A percentile compares a stretch with the other conserved stretches of the same genome.
These are phyloP conservation scores for Taphrorychus bicolor DNA, from an alignment of 2,888 invertebrate genomes.

Conservation along the genomic window DNA sequence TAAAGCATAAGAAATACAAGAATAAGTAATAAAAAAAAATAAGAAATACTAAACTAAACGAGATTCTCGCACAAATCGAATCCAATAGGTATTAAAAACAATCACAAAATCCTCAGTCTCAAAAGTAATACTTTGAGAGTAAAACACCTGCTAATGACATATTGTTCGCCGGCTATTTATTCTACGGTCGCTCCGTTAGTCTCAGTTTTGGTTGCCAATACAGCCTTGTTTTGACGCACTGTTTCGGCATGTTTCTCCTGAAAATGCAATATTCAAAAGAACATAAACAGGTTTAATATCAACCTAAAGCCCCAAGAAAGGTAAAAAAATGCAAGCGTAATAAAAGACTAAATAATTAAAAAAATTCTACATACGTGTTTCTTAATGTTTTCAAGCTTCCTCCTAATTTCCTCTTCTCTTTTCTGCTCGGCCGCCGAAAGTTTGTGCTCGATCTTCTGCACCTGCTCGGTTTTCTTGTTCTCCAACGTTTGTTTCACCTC, in stretches of 20 bases:
- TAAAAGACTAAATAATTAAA: too few species aligned
- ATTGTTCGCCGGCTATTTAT: too few species aligned
- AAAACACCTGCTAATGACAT: too few species aligned
- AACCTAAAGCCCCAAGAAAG: too few species aligned
- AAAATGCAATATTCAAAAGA: too few species aligned
- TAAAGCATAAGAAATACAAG: too few species aligned
- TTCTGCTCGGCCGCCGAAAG: slow-evolving; percentile 83
- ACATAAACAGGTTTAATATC: too few species aligned
- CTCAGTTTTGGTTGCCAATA: slow-evolving; percentile 19
- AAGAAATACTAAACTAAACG: slow-evolving; percentile 18
- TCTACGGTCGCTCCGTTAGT: background rate
- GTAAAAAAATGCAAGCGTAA: too few species aligned
- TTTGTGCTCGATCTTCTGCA: slow-evolving; percentile 69
- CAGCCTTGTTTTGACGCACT: slow-evolving; percentile 88
- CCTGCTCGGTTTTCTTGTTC: slow-evolving; percentile 58
- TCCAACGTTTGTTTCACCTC: slow-evolving; percentile 55
- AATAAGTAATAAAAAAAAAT: slow-evolving; percentile 18
- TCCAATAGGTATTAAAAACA: slow-evolving; percentile 28
- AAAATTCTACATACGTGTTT: slow-evolving; percentile 73
- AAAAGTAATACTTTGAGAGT: slow-evolving; percentile 50
- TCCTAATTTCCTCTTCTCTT: slow-evolving; percentile 84
- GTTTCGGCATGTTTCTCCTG: slow-evolving; percentile 92
- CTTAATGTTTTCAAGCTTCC: slow-evolving; percentile 83
- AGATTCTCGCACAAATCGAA: background rate
- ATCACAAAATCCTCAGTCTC: slow-evolving; percentile 48